Conservation (phyloP, 2,888 invertebrate genomes). For the Himalopsyche tibetana region DNA sequence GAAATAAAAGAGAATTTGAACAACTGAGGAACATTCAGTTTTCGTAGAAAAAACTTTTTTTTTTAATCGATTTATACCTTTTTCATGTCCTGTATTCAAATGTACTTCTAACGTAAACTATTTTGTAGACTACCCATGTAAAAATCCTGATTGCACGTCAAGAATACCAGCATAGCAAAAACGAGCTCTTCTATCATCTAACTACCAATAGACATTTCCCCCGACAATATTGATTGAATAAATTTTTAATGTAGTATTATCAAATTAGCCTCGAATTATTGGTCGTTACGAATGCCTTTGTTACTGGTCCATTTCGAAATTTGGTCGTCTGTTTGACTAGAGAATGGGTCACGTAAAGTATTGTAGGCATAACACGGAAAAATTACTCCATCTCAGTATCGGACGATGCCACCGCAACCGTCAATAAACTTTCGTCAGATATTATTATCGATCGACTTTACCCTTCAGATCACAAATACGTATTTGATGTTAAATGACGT, state of each 20-base stretch:
- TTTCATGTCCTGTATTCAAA: too few relatives aligned
- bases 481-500: too few relatives aligned
- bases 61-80: too few relatives aligned
- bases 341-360: conserved; percentile 12
- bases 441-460: neutral
- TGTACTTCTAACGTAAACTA: too few relatives aligned
- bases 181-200: too few relatives aligned
- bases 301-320: conserved; percentile 7
- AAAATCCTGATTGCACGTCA: too few relatives aligned
- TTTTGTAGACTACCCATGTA: too few relatives aligned
- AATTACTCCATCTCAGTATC: neutral
- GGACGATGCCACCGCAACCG: conserved; percentile 5
- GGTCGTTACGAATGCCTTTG: conserved; percentile 15
- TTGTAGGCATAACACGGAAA: conserved; percentile 1
- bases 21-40: too few relatives aligned
- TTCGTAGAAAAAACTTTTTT: too few relatives aligned
- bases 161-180: too few relatives aligned
- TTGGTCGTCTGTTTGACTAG: conserved; percentile 30
- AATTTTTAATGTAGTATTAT: neutral
- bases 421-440: conserved; percentile 31
- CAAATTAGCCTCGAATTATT: conserved; percentile 30
- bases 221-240: neutral
- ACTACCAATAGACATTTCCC: neutral
- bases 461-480: neutral
- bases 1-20: too few relatives aligned